phyloP scores from a whole-genome alignment of 1,140 invertebrate species.

The Teleopsis dalmanni region DNA sequence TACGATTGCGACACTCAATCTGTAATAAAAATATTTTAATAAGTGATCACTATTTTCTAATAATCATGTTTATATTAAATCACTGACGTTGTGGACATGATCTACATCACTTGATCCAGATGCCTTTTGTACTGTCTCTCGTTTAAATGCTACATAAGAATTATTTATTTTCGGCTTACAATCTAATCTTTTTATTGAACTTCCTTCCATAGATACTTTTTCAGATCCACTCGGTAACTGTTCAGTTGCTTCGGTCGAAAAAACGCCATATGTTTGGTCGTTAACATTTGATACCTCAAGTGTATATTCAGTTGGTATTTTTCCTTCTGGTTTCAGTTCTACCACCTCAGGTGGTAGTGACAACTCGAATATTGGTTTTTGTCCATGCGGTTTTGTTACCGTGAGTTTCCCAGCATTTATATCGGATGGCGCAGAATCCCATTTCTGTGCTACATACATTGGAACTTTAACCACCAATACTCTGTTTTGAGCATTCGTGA shows the following conservation, averaged over 20 bases:
- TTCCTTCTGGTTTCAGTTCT: slow-evolving; percentile 36
- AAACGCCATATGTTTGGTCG: slow-evolving; percentile 80
- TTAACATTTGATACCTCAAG: slow-evolving; percentile 83
- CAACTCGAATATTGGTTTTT: slow-evolving; percentile 51
- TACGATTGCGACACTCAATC: slow-evolving; percentile 82
- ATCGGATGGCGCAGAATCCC: slow-evolving; percentile 68
- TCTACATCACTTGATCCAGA: slow-evolving; percentile 73
- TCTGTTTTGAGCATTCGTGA: too few species aligned
- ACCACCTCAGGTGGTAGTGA: slow-evolving; percentile 48
- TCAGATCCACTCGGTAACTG: slow-evolving; percentile 61
- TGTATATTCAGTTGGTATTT: slow-evolving; percentile 63
- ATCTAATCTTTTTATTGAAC: slow-evolving; percentile 89
- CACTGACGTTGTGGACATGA: slow-evolving; percentile 76
- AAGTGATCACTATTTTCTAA: slow-evolving; percentile 1
- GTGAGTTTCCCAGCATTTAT: slow-evolving; percentile 54
- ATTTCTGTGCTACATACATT: slow-evolving; percentile 84
- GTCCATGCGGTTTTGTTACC: slow-evolving; percentile 50
- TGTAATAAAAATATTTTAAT: slow-evolving; percentile 42
- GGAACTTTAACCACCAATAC: slow-evolving; percentile 96
- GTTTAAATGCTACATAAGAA: slow-evolving; percentile 79
- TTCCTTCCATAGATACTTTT: slow-evolving; percentile 82
- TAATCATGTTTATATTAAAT: neutral
- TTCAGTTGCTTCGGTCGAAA: slow-evolving; percentile 52
- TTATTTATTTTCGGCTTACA: slow-evolving; percentile 82
- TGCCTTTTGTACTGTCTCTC: slow-evolving; percentile 76